Conservation (phyloP, 2,888 invertebrate species). For the Glaucopsyche alexis region DNA sequence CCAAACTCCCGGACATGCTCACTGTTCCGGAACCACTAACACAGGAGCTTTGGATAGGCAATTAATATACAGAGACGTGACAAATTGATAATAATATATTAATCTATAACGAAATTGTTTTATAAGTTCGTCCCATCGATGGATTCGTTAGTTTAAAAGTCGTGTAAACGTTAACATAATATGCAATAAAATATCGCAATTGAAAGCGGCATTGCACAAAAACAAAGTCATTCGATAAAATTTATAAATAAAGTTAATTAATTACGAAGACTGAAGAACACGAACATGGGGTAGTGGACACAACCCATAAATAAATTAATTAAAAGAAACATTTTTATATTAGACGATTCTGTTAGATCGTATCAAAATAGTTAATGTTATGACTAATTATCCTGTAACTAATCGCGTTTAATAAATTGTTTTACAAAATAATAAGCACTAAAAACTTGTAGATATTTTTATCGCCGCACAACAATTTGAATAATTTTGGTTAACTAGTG, state of each 20-base stretch:
- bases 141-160: background rate
- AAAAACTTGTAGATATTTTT: slow-evolving; percentile 31
- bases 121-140: background rate
- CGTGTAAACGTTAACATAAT: background rate
- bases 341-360: slow-evolving; percentile 23
- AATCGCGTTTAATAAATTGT: slow-evolving; percentile 30
- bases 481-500: slow-evolving; percentile 29
- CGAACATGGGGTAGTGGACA: slow-evolving; percentile 8
- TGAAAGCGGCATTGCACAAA: background rate
- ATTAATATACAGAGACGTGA: slow-evolving; percentile 22
- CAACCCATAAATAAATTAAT: slow-evolving; percentile 31
- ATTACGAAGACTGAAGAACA: background rate
- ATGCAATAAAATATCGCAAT: background rate
- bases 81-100: slow-evolving; percentile 20
- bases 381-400: slow-evolving; percentile 31
- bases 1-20: slow-evolving; percentile 20
- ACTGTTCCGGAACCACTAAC: slow-evolving; percentile 23
- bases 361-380: slow-evolving; percentile 28
- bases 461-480: slow-evolving; percentile 31
- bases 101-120: background rate
- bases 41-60: background rate
- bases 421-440: slow-evolving; percentile 31
- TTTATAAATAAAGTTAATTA: slow-evolving; percentile 13
- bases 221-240: background rate
- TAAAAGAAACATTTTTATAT: slow-evolving; percentile 31